Evolutionary conservation across 2,888 invertebrate species (phyloP).

Genomic region (Euproctis similis): DNA sequence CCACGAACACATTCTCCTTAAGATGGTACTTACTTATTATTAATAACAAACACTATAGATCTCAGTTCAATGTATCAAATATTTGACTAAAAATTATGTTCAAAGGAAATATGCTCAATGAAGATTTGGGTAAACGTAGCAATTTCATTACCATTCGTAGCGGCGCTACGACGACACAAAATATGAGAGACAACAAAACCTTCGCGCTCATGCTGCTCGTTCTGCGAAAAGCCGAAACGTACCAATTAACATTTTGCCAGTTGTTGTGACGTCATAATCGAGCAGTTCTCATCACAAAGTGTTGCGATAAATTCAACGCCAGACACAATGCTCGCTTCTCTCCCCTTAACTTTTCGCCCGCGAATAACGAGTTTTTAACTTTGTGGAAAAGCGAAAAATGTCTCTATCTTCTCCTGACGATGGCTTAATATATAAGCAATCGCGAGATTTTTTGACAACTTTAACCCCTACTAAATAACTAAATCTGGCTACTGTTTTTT

Average conservation of each 20-base stretch:
- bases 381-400: slow-evolving; percentile 73
- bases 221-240: slow-evolving; percentile 16
- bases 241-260: slow-evolving; percentile 27
- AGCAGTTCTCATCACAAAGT: slow-evolving; percentile 27
- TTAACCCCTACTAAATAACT: too few relatives aligned
- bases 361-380: slow-evolving; percentile 75
- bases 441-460: too few relatives aligned
- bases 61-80: too few relatives aligned
- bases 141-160: background rate
- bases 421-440: slow-evolving; percentile 23
- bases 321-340: slow-evolving; percentile 61
- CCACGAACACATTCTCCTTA: too few relatives aligned
- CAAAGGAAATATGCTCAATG: background rate
- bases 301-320: slow-evolving; percentile 54
- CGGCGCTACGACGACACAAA: slow-evolving; percentile 1
- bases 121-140: background rate
- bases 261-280: slow-evolving; percentile 27
- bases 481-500: too few relatives aligned
- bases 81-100: too few relatives aligned
- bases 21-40: too few relatives aligned
- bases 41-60: too few relatives aligned
- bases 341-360: slow-evolving; percentile 64
- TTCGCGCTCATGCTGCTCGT: slow-evolving; percentile 11
- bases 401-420: slow-evolving; percentile 54
- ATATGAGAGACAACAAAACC: slow-evolving; percentile 1